phyloP scores from a whole-genome alignment of 1,140 invertebrate species.

The Himalopsyche phryganea region DNA sequence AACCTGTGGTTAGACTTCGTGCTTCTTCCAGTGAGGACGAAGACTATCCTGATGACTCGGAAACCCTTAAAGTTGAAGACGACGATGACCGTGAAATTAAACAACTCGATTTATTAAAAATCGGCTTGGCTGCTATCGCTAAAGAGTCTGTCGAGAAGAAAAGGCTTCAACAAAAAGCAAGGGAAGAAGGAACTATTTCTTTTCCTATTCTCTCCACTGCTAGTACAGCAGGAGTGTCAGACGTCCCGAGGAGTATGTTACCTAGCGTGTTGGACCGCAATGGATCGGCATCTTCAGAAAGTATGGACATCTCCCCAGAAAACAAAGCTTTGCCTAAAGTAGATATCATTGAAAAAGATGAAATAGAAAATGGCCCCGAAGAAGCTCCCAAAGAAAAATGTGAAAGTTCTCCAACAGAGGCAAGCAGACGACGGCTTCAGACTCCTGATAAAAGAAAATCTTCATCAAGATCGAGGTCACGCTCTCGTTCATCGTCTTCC shows the following conservation, averaged over 20 bases:
- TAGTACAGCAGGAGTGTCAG: slow-evolving; percentile 2
- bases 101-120: slow-evolving; percentile 61
- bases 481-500: slow-evolving; percentile 47
- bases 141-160: slow-evolving; percentile 52
- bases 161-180: slow-evolving; percentile 39
- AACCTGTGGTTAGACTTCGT: slow-evolving; percentile 58
- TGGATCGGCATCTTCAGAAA: slow-evolving; percentile 32
- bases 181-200: slow-evolving; percentile 17
- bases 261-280: slow-evolving; percentile 12
- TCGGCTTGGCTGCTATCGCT: slow-evolving; percentile 56
- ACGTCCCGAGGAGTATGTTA: background rate
- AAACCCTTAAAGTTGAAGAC: slow-evolving; percentile 32
- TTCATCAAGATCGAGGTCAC: slow-evolving; percentile 50
- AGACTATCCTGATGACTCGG: slow-evolving; percentile 47
- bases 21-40: slow-evolving; percentile 58
- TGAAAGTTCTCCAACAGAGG: slow-evolving; percentile 22
- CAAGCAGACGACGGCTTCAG: slow-evolving; percentile 20
- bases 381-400: slow-evolving; percentile 35
- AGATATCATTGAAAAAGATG: slow-evolving; percentile 4
- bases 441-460: slow-evolving; percentile 40
- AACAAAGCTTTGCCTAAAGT: slow-evolving; percentile 31
- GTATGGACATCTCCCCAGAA: slow-evolving; percentile 34
- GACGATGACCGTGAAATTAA: slow-evolving; percentile 53
- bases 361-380: slow-evolving; percentile 30
- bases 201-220: background rate